Conservation (phyloP, 1,140 invertebrate species). For the Zaprionus ghesquierei region DNA sequence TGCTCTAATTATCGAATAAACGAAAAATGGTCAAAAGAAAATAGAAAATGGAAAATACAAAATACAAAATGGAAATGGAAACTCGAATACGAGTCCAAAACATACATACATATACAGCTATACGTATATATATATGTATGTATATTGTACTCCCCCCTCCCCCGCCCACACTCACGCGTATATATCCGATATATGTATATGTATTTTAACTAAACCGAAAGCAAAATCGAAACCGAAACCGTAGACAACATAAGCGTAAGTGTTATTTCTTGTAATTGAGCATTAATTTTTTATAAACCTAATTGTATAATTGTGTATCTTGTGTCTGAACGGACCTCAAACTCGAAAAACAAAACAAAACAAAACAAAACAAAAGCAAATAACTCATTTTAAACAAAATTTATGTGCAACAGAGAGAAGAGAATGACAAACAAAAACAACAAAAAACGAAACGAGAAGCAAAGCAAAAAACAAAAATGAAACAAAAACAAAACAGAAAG, state of each 20-base stretch:
- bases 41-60: background rate
- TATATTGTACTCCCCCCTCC: slow-evolving; percentile 1
- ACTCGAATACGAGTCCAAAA: background rate
- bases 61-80: background rate
- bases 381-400: slow-evolving; percentile 32
- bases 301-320: slow-evolving; percentile 67
- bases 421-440: slow-evolving; percentile 38
- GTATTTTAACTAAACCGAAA: slow-evolving; percentile 62
- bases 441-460: slow-evolving; percentile 1
- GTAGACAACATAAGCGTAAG: slow-evolving; percentile 73
- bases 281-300: slow-evolving; percentile 74
- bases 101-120: slow-evolving; percentile 12
- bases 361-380: slow-evolving; percentile 30
- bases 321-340: slow-evolving; percentile 80
- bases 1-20: slow-evolving; percentile 30
- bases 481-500: slow-evolving; percentile 36
- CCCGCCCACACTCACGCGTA: background rate
- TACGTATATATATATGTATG: slow-evolving; percentile 12
- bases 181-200: slow-evolving; percentile 27
- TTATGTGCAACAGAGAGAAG: slow-evolving; percentile 43
- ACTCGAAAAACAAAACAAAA: slow-evolving; percentile 46
- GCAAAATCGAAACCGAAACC: slow-evolving; percentile 33
- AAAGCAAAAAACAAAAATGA: slow-evolving; percentile 20
- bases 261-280: slow-evolving; percentile 80
- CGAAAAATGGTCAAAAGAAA: background rate